phyloP scores from a whole-genome alignment of 2,797 vertebrate species.

The Anabacerthia variegaticeps region DNA sequence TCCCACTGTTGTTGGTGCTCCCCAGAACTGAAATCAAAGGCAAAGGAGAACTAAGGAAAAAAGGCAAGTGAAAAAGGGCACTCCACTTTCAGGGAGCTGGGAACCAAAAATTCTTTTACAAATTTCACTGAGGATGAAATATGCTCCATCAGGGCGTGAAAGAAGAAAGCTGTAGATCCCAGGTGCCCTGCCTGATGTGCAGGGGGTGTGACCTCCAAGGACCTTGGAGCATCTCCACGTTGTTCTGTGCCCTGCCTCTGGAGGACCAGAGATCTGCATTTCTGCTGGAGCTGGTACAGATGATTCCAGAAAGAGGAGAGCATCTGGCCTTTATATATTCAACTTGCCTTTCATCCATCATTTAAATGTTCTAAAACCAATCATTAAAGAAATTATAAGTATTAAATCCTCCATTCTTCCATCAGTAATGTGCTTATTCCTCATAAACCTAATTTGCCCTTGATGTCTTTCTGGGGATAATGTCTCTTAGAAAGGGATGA shows the following conservation, averaged over 20 bases:
- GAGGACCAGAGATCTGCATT: neutral
- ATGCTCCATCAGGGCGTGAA: rapidly evolving
- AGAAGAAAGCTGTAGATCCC: neutral
- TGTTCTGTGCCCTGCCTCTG: neutral
- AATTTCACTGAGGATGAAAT: neutral
- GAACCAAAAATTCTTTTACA: neutral
- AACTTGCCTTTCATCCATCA: conserved; percentile 16
- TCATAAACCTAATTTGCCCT: conserved; percentile 48
- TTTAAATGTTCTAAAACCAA: conserved; percentile 30
- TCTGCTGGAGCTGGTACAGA: neutral
- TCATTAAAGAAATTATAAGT: conserved; percentile 33
- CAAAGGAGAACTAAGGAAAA: neutral
- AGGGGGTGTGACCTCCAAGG: neutral
- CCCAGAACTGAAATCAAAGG: neutral
- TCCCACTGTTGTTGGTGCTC: neutral
- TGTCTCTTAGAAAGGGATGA: neutral
- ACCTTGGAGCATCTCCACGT: neutral
- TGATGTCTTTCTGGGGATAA: conserved; percentile 6
- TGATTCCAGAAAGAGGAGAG: neutral
- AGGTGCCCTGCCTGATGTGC: neutral
- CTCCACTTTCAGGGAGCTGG: neutral
- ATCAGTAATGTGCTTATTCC: conserved; percentile 33
- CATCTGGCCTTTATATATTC: conserved; percentile 1
- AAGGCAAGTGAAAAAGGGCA: neutral
- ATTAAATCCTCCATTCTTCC: conserved; percentile 12